Base-by-base conservation (phyloP, 2,888 invertebrate genomes). In the Parelbella ahira region DNA sequence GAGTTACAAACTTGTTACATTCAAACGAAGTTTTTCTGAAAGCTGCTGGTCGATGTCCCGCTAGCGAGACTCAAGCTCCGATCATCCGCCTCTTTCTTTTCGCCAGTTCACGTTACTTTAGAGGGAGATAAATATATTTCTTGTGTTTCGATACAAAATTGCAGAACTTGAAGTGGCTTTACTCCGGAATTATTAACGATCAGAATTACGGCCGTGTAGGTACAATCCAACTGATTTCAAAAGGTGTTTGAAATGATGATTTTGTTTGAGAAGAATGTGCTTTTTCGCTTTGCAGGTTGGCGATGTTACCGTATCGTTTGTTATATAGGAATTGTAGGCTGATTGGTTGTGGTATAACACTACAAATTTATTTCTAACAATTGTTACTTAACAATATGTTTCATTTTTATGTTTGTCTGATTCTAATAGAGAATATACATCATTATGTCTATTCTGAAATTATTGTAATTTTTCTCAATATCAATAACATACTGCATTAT, bases 41-140 rank as follows among this genome's bases (percentile, higher is more conserved):
- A 84, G 84, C 81, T 84, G 83, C 81, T 86, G 84, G 86, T 84
- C 83, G 84, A 84, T 84, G 84, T 86, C 84, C 86, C 86, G 83
- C 86, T 84, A 84, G 76, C 64, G 63, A 75, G 72, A 59, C 74
- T 80, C 66, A 63, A 79, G 74, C 77, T 72, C 63, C 59, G 49
- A 53, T 68, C 50, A 52, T 45, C 58, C 51, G 46, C 81, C 81
- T 53, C 65, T 64, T 48, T 81, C 72, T 50, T 50, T 60, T 66
- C 44, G 38, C 39, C 18, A 48, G 39, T 47, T 47, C 39, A 38
- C 48, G 59, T 32, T 65, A 77, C 60, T 67, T 59, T 50, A 62
- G 58, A 74, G 48, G 54, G 72, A 69, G 79, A 79, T 58, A 52
- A 48, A 38, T 27, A 60, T 56, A 70, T 44, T 50, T 68, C 54